phyloP scores from a whole-genome alignment of 2,113 vertebrate genomes.

The Muntiacus reevesi region DNA sequence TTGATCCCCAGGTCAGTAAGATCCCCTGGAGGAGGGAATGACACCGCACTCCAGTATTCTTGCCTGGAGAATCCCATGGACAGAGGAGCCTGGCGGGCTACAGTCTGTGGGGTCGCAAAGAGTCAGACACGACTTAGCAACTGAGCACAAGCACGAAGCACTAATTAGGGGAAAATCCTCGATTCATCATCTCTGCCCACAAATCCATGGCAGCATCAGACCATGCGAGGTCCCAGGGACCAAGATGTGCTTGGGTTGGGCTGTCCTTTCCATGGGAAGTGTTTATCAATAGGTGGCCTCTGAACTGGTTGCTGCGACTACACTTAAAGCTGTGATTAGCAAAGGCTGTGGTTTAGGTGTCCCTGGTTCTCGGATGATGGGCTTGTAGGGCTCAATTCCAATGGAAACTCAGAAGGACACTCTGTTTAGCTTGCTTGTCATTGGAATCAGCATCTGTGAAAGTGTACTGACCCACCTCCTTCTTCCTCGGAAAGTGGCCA shows the following conservation, averaged over 20 bases:
- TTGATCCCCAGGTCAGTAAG: background rate
- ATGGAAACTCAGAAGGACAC: background rate
- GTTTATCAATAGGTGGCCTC: background rate
- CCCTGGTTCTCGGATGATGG: background rate
- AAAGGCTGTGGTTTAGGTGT: background rate
- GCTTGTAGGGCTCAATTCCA: background rate
- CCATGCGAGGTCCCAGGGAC: background rate
- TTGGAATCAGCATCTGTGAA: background rate
- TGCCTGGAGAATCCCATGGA: background rate
- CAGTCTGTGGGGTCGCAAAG: background rate
- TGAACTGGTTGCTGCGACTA: background rate
- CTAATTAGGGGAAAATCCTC: too few relatives aligned
- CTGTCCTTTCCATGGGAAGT: background rate
- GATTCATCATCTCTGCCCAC: background rate
- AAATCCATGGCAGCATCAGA: background rate
- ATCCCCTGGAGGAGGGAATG: background rate
- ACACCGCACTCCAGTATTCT: background rate
- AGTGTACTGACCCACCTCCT: rapidly evolving
- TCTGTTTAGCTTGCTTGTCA: rapidly evolving
- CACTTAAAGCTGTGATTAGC: rapidly evolving
- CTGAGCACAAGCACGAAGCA: rapidly evolving
- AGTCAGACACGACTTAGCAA: background rate
- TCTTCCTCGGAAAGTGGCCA: background rate
- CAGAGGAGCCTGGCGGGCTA: background rate
- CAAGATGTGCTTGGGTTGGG: background rate